These are phyloP conservation scores for Diprion similis DNA, from an alignment of 1,140 invertebrate genomes.

Conservation along the genomic window DNA sequence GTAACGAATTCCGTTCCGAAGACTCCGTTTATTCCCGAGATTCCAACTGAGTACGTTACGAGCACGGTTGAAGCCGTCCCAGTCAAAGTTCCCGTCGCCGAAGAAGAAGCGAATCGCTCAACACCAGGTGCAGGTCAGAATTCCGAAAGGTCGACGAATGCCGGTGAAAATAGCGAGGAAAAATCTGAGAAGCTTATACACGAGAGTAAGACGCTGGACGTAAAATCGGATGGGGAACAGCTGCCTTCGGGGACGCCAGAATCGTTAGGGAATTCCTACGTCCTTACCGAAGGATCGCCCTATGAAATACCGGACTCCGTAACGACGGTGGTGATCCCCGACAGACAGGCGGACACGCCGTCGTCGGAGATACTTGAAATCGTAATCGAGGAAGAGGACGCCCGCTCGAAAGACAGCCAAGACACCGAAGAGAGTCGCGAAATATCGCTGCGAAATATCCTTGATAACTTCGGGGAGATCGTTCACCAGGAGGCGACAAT, in stretches of 20 bases:
- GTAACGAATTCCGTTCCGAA: not conserved
- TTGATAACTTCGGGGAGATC: slow-evolving; percentile 29
- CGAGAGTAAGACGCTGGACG: not conserved
- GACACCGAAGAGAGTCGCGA: slow-evolving; percentile 16
- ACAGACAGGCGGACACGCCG: slow-evolving; percentile 29
- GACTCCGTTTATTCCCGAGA: not conserved
- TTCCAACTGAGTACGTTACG: not conserved
- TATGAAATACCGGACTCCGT: slow-evolving; percentile 55
- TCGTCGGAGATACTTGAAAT: slow-evolving; percentile 32
- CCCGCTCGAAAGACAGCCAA: slow-evolving; percentile 2
- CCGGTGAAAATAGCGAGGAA: slow-evolving; percentile 9
- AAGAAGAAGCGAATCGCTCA: not conserved
- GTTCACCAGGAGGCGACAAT: slow-evolving; percentile 16
- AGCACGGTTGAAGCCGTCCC: not conserved
- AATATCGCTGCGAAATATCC: not conserved
- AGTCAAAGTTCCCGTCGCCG: not conserved
- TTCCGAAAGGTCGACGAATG: not conserved
- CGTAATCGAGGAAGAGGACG: slow-evolving; percentile 20
- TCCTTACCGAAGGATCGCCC: slow-evolving; percentile 55
- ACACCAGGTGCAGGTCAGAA: not conserved
- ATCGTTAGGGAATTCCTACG: slow-evolving; percentile 36
- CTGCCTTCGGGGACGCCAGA: slow-evolving; percentile 12
- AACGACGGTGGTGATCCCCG: slow-evolving; percentile 55
- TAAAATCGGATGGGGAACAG: not conserved
- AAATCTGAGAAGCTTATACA: no score